These are phyloP conservation scores for Tetramorium bicarinatum DNA, from an alignment of 2,888 invertebrate species.

Conservation along the genomic window DNA sequence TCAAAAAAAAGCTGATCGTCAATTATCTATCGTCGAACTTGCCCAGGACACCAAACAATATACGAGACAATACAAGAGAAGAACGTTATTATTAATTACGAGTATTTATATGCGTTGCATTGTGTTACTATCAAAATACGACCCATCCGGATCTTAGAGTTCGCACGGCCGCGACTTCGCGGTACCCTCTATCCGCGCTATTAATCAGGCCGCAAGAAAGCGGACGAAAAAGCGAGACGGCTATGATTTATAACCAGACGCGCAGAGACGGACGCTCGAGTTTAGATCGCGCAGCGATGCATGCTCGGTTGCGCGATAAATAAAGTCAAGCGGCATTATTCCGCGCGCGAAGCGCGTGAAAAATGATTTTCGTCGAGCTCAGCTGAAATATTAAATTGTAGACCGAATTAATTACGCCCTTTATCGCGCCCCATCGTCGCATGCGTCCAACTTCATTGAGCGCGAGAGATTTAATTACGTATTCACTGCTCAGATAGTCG, in stretches of 20 bases:
- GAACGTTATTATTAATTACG: background rate
- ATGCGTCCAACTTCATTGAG: slow-evolving; percentile 8
- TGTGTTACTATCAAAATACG: slow-evolving; percentile 8
- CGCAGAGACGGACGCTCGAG: slow-evolving; percentile 36
- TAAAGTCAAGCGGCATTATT: slow-evolving; percentile 46
- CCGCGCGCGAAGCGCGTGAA: slow-evolving; percentile 30
- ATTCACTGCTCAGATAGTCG: background rate
- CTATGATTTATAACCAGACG: slow-evolving; percentile 49
- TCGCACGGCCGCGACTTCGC: slow-evolving; percentile 26
- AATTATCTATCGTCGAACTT: background rate
- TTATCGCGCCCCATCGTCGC: slow-evolving; percentile 21
- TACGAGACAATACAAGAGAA: background rate
- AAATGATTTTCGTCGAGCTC: slow-evolving; percentile 34
- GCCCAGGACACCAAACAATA: background rate
- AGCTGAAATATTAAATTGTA: slow-evolving; percentile 45
- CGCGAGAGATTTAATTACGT: slow-evolving; percentile 38
- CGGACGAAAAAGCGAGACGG: slow-evolving; percentile 37
- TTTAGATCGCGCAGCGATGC: slow-evolving; percentile 42
- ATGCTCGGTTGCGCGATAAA: slow-evolving; percentile 35
- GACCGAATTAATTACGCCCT: slow-evolving; percentile 36
- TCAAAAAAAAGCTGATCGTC: background rate
- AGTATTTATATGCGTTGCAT: slow-evolving; percentile 1
- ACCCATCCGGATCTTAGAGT: slow-evolving; percentile 1
- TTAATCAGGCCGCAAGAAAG: slow-evolving; percentile 47
- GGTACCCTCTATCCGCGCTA: slow-evolving; percentile 36